phyloP scores from a whole-genome alignment of 2,888 invertebrate species.

The Drosophila hamatofila region DNA sequence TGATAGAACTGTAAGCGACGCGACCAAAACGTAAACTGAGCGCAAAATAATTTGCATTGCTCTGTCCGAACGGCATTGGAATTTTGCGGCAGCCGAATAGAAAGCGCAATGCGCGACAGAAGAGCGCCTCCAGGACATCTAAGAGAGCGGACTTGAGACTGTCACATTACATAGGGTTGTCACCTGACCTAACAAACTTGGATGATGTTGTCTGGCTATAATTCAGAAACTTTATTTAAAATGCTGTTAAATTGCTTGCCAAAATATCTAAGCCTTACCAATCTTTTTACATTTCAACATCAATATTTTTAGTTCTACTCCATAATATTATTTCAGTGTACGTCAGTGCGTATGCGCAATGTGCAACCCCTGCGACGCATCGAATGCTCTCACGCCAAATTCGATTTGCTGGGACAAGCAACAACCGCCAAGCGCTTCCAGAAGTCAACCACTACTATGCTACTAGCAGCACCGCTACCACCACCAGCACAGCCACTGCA shows the following conservation, averaged over 20 bases:
- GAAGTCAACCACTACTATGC: slow-evolving; percentile 31
- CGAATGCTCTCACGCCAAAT: slow-evolving; percentile 11
- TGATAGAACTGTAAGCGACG: slow-evolving; percentile 63
- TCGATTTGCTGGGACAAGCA: slow-evolving; percentile 42
- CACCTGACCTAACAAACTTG: background rate
- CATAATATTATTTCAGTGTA: slow-evolving; percentile 48
- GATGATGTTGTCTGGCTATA: too few relatives aligned
- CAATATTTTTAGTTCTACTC: background rate
- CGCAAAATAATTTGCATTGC: slow-evolving; percentile 39
- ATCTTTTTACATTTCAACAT: background rate
- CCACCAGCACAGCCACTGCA: slow-evolving; percentile 16
- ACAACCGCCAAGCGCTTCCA: slow-evolving; percentile 66
- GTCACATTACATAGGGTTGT: slow-evolving; percentile 22
- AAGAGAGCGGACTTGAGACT: slow-evolving; percentile 29
- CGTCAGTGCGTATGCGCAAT: slow-evolving; percentile 66
- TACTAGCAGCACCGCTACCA: slow-evolving; percentile 17
- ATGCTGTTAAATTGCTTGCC: background rate
- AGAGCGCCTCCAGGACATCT: slow-evolving; percentile 38
- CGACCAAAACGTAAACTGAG: slow-evolving; percentile 77
- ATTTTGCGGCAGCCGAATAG: slow-evolving; percentile 61
- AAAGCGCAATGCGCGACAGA: slow-evolving; percentile 19
- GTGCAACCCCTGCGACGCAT: slow-evolving; percentile 26
- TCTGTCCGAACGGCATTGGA: slow-evolving; percentile 61
- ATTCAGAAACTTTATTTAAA: background rate
- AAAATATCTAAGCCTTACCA: background rate